These are phyloP conservation scores for Drosophila parabipectinata DNA, from an alignment of 1,140 invertebrate species.

Conservation along the genomic window DNA sequence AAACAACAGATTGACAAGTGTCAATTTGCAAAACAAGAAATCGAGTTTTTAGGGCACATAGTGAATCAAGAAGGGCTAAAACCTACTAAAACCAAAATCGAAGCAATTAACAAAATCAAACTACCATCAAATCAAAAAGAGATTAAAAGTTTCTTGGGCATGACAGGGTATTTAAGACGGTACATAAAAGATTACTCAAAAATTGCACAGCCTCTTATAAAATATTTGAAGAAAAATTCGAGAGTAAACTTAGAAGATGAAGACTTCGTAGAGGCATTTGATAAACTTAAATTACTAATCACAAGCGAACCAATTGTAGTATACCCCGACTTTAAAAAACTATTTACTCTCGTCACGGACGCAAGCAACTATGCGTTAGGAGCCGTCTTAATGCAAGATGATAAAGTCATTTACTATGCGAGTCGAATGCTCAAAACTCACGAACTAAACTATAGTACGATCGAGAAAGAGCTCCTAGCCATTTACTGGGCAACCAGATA, in stretches of 20 bases:
- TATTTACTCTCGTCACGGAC: constrained; percentile 1
- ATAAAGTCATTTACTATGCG: constrained; percentile 3
- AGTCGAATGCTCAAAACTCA: constrained; percentile 4
- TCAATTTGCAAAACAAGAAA: too few species aligned
- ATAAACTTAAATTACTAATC: constrained; percentile 4
- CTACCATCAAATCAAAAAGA: constrained; percentile 31
- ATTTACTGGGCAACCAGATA: not conserved
- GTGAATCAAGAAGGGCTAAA: constrained; percentile 20
- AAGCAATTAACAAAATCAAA: constrained; percentile 34
- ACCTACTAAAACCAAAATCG: constrained; percentile 41
- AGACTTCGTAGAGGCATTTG: constrained; percentile 1
- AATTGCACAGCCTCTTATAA: constrained; percentile 17
- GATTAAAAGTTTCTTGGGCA: constrained; percentile 35
- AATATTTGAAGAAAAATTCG: constrained; percentile 37
- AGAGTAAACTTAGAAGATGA: constrained; percentile 23
- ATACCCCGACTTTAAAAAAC: constrained; percentile 1
- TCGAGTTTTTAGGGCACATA: too few species aligned
- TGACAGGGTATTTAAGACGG: constrained; percentile 28
- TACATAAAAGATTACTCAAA: constrained; percentile 49
- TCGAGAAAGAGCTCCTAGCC: constrained; percentile 2
- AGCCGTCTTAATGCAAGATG: constrained; percentile 1
- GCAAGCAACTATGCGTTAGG: constrained; percentile 1
- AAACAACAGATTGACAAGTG: too few species aligned
- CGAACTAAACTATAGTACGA: not conserved
- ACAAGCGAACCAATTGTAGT: constrained; percentile 4